Evolutionary conservation across 2,797 vertebrate genomes (phyloP).

Genomic region (Propithecus deckenii): DNA sequence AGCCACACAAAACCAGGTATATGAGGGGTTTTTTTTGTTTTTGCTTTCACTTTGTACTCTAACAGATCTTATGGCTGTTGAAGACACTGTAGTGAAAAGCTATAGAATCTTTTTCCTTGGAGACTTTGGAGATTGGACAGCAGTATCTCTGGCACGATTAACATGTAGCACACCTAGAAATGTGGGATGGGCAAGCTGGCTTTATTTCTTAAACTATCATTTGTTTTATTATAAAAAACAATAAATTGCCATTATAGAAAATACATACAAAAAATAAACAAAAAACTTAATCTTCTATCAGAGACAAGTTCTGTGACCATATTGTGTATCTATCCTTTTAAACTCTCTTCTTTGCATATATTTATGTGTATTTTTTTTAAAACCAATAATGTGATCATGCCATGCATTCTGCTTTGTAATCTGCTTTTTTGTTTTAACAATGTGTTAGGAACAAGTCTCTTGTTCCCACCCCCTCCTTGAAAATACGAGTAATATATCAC

Average conservation of each 20-base stretch:
- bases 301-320: not conserved
- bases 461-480: not conserved
- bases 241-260: not conserved
- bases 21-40: not conserved
- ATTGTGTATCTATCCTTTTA: not conserved
- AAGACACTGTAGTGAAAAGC: not conserved
- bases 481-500: not conserved
- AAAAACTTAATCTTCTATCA: not conserved
- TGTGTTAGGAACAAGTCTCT: not conserved
- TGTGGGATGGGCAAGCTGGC: not conserved
- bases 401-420: conserved; percentile 5
- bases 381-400: not conserved
- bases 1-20: conserved; percentile 90
- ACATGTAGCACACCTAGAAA: not conserved
- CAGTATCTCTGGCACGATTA: not conserved
- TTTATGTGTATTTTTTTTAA: not conserved
- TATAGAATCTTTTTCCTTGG: conserved; percentile 33
- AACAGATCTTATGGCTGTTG: not conserved
- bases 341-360: not conserved
- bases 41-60: not conserved
- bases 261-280: not conserved
- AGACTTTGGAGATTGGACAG: not conserved
- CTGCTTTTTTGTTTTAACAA: not conserved
- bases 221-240: not conserved
- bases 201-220: conserved; percentile 26